Evolutionary conservation across 2,113 vertebrate species (phyloP).

Genomic region (Corythornis vintsioides): DNA sequence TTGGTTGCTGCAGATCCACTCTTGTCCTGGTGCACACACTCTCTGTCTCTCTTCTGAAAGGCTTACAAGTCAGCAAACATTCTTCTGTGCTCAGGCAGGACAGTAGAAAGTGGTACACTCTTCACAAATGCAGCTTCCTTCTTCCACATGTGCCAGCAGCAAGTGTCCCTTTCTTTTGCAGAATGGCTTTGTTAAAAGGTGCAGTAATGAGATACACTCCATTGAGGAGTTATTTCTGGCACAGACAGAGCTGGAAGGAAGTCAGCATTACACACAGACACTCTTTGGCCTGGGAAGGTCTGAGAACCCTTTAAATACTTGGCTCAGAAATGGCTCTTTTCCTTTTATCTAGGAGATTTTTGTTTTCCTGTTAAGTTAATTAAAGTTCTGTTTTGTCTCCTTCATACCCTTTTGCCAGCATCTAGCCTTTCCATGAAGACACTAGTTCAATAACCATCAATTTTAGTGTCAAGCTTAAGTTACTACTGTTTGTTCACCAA

Average conservation of each 20-base stretch:
- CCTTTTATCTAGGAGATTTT: conserved; percentile 59
- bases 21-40: background rate
- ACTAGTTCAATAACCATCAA: conserved; percentile 14
- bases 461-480: conserved; percentile 1
- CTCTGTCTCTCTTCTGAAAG: background rate
- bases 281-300: conserved; percentile 54
- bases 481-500: conserved; percentile 21
- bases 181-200: conserved; percentile 34
- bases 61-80: background rate
- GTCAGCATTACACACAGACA: conserved; percentile 46
- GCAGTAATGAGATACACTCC: background rate
- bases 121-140: background rate
- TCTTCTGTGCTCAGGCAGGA: background rate
- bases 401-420: conserved; percentile 45
- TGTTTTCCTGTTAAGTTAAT: conserved; percentile 65
- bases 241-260: conserved; percentile 61
- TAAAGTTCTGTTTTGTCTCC: conserved; percentile 60
- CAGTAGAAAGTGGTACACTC: background rate
- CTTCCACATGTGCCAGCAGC: background rate
- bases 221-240: conserved; percentile 65
- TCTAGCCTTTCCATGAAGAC: background rate
- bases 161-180: conserved; percentile 10
- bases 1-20: background rate
- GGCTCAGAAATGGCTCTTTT: conserved; percentile 43
- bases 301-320: conserved; percentile 57